These are phyloP conservation scores for Coturnix japonica DNA, from an alignment of 2,113 vertebrate genomes.

Conservation along the genomic window DNA sequence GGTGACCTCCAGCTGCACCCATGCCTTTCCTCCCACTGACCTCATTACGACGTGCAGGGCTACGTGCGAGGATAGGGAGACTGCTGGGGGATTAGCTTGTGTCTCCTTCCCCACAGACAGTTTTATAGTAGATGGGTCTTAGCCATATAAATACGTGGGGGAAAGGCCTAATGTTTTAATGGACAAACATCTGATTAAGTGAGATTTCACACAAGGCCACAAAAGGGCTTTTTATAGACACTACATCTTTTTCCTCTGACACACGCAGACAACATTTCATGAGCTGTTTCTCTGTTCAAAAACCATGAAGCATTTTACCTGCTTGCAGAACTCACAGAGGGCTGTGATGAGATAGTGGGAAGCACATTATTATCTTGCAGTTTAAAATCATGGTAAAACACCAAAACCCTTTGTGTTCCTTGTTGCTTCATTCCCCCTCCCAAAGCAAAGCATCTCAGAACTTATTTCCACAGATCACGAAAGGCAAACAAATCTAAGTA, in stretches of 20 bases:
- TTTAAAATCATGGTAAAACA: conserved; percentile 10
- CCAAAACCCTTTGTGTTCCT: neutral
- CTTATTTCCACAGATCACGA: conserved; percentile 16
- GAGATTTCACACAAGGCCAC: neutral
- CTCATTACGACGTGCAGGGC: neutral
- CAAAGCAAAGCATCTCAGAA: neutral
- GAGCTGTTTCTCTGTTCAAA: neutral
- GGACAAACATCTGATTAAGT: neutral
- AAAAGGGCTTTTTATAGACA: neutral
- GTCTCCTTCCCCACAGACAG: neutral
- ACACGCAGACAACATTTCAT: neutral
- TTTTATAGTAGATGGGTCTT: neutral
- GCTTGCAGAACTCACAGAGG: neutral
- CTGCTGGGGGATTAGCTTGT: neutral
- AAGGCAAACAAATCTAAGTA: neutral
- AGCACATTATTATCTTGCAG: neutral
- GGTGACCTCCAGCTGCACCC: neutral
- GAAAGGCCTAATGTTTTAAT: neutral
- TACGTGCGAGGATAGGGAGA: neutral
- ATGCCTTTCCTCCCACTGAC: neutral
- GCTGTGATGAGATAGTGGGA: neutral
- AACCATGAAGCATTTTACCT: neutral
- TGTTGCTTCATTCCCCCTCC: neutral
- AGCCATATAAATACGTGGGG: neutral
- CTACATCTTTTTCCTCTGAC: neutral